Evolutionary conservation across 2,797 vertebrate genomes (phyloP), one percentile per base, ranked within the genome.

Genomic region (Halcyon badia): DNA sequence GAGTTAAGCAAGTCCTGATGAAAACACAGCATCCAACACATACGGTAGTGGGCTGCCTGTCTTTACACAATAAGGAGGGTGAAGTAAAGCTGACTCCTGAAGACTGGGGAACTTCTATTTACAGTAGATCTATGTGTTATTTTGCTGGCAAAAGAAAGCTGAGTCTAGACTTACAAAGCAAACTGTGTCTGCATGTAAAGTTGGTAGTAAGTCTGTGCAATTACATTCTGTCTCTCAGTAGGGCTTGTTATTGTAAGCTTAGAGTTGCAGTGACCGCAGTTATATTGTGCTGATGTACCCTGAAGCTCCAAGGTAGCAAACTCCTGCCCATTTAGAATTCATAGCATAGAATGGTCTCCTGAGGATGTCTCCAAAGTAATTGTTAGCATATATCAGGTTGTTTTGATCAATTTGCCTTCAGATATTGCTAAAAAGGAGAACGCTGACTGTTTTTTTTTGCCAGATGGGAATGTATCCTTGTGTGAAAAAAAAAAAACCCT

Each of bases 391-490:
- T 76, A 89, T 94, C 81, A 83, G 81, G 39, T 46, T 89, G 66
- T 80, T 95, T 90, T 96, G 90, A 94, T 91, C 89, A 87, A 89
- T 93, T 96, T 94, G 48, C 83, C 87, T 89, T 93, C 89, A 92
- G 90, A 93, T 90, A 89, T 80, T 89, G 33, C 89, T 89, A 77
- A 83, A 94, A 93, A 87, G 15, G 22, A 94, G 33, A 68, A 61
- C 14, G 42, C 62, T 85, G 75, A 70, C 77, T 83, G 35, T 5
- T 16, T 24, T 8, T 62, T 84, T 87, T 75, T 75, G 33, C 61
- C 65, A 51, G 54, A 51, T 65, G 58, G 28, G 31, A 66, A 57
- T 4, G 0, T 52, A 41, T 21, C 52, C 37, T 52, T 44, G 33
- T 46, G 28, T 90, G 54, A 70, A 93, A 89, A 93, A 70, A 93